Conservation (phyloP, 2,888 invertebrate species). For the Bombyx huttoni region DNA sequence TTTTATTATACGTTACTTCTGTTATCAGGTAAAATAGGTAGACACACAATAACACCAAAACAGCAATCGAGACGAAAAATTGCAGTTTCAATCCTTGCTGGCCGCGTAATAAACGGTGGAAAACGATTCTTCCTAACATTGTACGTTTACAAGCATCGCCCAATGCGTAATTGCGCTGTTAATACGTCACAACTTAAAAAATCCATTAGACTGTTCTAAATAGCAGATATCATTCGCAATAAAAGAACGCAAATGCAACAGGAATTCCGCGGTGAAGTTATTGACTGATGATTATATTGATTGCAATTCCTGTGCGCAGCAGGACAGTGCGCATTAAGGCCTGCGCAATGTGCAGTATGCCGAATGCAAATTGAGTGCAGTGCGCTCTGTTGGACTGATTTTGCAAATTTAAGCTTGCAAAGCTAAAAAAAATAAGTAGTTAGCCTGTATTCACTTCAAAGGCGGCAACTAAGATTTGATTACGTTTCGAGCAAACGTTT, state of each 20-base stretch:
- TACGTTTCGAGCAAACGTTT: too few relatives aligned
- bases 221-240: not conserved
- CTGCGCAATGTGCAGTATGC: not conserved
- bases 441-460: too few relatives aligned
- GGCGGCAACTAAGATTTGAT: too few relatives aligned
- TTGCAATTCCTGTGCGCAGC: slow-evolving; percentile 6
- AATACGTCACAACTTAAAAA: too few relatives aligned
- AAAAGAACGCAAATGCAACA: not conserved
- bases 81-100: slow-evolving; percentile 49
- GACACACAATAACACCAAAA: slow-evolving; percentile 31
- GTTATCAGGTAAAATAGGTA: slow-evolving; percentile 40
- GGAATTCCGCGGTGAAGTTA: not conserved
- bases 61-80: slow-evolving; percentile 27
- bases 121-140: slow-evolving; percentile 15
- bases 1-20: too few relatives aligned
- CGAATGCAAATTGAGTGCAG: not conserved
- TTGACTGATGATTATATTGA: slow-evolving; percentile 2
- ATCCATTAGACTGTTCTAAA: not conserved
- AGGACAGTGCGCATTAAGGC: not conserved
- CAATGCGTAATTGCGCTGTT: too few relatives aligned
- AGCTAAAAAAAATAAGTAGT: too few relatives aligned
- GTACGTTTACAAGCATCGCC: too few relatives aligned
- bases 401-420: too few relatives aligned
- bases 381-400: too few relatives aligned
- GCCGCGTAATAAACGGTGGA: slow-evolving; percentile 48